Evolutionary conservation across 2,888 invertebrate species (phyloP), one percentile per base, ranked within the genome.

Genomic region (Kryphioiulus occultus): DNA sequence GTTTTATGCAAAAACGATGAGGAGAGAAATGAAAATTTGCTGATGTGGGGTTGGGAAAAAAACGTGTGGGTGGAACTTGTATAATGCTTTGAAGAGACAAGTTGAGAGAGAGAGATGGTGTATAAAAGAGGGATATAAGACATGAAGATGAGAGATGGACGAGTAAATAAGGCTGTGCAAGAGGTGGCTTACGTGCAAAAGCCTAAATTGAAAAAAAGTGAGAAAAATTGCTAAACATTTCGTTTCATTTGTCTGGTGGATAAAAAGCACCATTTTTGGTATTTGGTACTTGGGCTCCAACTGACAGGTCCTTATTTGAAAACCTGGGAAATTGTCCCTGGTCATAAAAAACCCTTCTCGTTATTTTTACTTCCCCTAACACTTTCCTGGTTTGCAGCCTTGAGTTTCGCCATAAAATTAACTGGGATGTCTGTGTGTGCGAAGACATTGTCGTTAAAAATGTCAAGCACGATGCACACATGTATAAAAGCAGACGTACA

Each of bases 161-260:
- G 68, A 68, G 68, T 68, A 68, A 68, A 68, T 68, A 68, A 68
- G 68, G 26, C 68, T 22, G n/a, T 68, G 5, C 26, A 26, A 78
- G 78, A 78, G 78, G 78, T 53, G 30, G 78, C 78, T 78, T 78
- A 78, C 78, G 78, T 78, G 78, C 30, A 30, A 78, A 78, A 78
- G 30, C 26, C 78, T 78, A 78, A 78, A 78, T 78, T 78, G 78
- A 78, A 78, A 78, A n/a, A 78, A 78, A 78, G 78, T 26, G 78
- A 78, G 78, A 78, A 78, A 78, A 78, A 78, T 78, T 78, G 78
- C 78, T 12, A 78, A 26, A 26, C 78, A 78, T 78, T 78, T 78
- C 78, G 78, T 78, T 78, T 78, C 78, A 78, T 78, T 78, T 78
- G 78, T 78, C 26, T 22, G 26, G 30, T 15, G 78, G 78, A 78